Base-by-base conservation (phyloP, 2,113 vertebrate genomes). In the Phylloscopus whistleri region DNA sequence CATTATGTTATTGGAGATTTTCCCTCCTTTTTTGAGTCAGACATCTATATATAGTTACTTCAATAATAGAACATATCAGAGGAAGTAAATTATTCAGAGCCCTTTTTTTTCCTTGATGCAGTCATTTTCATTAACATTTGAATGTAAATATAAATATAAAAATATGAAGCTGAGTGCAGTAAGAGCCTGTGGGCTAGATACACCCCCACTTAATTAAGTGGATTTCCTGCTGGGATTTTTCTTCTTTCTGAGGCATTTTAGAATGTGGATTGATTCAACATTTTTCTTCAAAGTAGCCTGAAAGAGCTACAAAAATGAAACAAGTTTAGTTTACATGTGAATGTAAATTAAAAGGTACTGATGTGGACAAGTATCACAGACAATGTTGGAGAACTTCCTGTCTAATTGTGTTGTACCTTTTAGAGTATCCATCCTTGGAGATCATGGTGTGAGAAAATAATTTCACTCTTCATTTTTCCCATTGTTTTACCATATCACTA, bases 181-280 rank as follows among this genome's bases (percentile, higher is more conserved):
- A 96, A 90, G 94, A 87, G 83, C 89, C 91, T 73, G 68, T 96
- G 89, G 87, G 89, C 87, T 83, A 51, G 73, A 80, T 90, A 92
- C 76, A 92, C 67, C 87, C 75, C n/a, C 27, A 74, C 87, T 96
- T 95, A 96, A 97, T 97, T 92, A 94, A 72, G 85, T 95, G 73
- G 74, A 84, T 90, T 97, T 95, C 83, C 90, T 96, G 81, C 94
- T 95, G 94, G 95, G 96, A 95, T 96, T 96, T 96, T 84, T 58
- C 83, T 82, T 78, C 76, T 92, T 96, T 89, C 80, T 90, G 20
- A 89, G 69, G 73, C 69, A 31, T 91, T 93, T 91, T 62, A 70
- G 75, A 58, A 84, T 74, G 68, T 70, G 84, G 69, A 93, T 94
- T 91, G 66, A 79, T 74, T 95, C 66, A 95, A 77, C 79, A 39